Percentiles rank a stretch among this genome's conserved stretches.
Conservation (phyloP, 2,888 invertebrate species). For the Pinctada fucata region DNA sequence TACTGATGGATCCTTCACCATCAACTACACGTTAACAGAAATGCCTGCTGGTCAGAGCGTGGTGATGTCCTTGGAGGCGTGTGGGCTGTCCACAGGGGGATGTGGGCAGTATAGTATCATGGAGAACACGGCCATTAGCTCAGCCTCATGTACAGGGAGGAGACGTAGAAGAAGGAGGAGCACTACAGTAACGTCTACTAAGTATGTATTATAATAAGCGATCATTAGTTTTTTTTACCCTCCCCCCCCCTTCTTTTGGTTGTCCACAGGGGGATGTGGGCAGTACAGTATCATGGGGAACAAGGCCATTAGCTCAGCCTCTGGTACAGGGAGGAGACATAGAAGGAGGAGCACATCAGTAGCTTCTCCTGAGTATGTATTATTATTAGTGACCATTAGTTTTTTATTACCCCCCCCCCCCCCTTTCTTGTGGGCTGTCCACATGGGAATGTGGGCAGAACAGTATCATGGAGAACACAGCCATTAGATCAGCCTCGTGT, state of each 20-base stretch:
- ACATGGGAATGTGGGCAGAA: background rate
- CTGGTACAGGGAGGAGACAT: background rate
- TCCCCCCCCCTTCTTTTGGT: too few species aligned
- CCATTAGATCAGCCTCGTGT: background rate
- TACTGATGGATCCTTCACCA: constrained; percentile 4
- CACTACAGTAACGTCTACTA: too few species aligned
- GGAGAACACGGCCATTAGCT: background rate
- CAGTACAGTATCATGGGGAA: constrained; percentile 1
- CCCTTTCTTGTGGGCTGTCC: background rate
- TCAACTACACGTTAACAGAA: constrained; percentile 14
- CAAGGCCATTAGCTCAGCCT: background rate
- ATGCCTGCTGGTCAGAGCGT: constrained; percentile 4
- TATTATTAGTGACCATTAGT: too few species aligned
- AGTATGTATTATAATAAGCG: too few species aligned
- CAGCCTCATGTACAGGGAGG: background rate
- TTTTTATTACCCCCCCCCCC: too few species aligned
- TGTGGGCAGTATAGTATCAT: constrained; percentile 2
- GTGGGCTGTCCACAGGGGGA: background rate
- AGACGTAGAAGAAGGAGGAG: constrained; percentile 6
- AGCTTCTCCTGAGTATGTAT: too few species aligned
- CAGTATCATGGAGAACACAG: background rate
- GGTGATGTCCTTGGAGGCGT: background rate
- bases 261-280: background rate
- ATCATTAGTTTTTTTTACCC: too few species aligned
- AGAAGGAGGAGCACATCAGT: constrained; percentile 11